These are phyloP conservation scores for Dorcus parallelipipedus DNA, from an alignment of 2,888 invertebrate genomes.

Conservation along the genomic window DNA sequence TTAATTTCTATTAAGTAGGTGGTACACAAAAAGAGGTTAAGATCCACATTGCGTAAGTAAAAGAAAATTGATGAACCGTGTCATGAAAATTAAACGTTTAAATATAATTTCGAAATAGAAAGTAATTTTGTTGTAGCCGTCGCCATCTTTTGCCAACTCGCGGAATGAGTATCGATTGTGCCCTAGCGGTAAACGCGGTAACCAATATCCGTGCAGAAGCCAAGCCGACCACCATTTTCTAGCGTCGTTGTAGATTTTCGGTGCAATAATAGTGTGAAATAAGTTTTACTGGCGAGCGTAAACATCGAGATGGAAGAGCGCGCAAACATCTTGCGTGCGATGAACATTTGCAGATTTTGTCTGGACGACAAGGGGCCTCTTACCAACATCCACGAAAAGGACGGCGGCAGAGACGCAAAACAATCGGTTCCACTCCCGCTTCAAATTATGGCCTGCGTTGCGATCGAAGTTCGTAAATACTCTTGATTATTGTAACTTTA, in stretches of 20 bases:
- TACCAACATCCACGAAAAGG: slow-evolving; percentile 63
- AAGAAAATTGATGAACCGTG: too few relatives aligned
- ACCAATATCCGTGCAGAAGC: slow-evolving; percentile 26
- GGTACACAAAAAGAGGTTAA: too few relatives aligned
- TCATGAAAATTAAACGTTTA: too few relatives aligned
- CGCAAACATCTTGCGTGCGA: slow-evolving; percentile 57
- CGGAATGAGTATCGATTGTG: slow-evolving; percentile 24
- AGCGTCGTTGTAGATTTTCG: slow-evolving; percentile 33
- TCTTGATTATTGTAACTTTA: slow-evolving; percentile 1
- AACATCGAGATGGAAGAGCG: slow-evolving; percentile 57
- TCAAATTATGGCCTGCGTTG: slow-evolving; percentile 74
- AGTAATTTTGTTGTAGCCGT: too few relatives aligned
- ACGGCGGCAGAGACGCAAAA: slow-evolving; percentile 52
- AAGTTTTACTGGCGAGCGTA: slow-evolving; percentile 15
- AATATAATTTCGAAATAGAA: too few relatives aligned
- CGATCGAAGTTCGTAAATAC: slow-evolving; percentile 64
- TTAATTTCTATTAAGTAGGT: too few relatives aligned
- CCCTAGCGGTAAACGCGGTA: slow-evolving; percentile 21
- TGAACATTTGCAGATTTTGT: slow-evolving; percentile 74
- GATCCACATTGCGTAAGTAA: too few relatives aligned
- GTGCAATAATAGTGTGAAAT: slow-evolving; percentile 1
- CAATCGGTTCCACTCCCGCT: slow-evolving; percentile 64
- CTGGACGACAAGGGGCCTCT: slow-evolving; percentile 62
- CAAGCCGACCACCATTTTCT: slow-evolving; percentile 43
- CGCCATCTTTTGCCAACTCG: slow-evolving; percentile 16